Evolutionary conservation across 2,888 invertebrate species (phyloP), one percentile per base, ranked within the genome.

Genomic region (Sialis fuliginosa): DNA sequence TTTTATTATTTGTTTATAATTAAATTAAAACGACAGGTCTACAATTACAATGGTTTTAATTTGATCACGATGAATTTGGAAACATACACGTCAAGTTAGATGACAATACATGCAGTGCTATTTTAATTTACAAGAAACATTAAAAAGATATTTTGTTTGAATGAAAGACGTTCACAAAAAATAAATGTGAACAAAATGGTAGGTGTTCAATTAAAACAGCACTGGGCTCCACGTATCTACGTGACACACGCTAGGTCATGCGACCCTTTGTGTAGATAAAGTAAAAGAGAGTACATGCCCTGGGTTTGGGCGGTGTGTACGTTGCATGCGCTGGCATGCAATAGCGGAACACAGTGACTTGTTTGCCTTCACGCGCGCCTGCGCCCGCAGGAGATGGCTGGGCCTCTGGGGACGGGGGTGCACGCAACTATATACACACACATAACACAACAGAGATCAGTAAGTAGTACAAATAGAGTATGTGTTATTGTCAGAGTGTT

Each of bases 311-410:
- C 66, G 71, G 67, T 62, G 69, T 70, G 67, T 71, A 72, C 62
- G 70, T 70, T 57, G 72, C 72, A 69, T 72, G 72, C 64, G 70
- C 70, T 61, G 72, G 72, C 72, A 72, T 72, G 67, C 72, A 72
- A 65, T 72, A 72, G 62, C 71, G 71, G 62, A 68, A 72, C 64
- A 65, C 65, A 65, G 64, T 63, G 57, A 61, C 50, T 48, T 52
- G 49, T 50, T 48, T 51, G 61, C 57, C 53, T 63, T 62, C 54
- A 66, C 39, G 49, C 42, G 51, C 56, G 53, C 60, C 60, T 56
- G 56, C 49, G 54, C 56, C 47, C 44, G 52, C 57, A 56, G 42
- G 46, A 44, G 50, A 52, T 50, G 58, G 62, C 59, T 54, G 60
- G 57, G 59, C 57, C 45, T 55, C 50, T 58, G 59, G 61, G 57